Conservation (phyloP, 2,797 vertebrate species). For the Basileuterus tristriatus region DNA sequence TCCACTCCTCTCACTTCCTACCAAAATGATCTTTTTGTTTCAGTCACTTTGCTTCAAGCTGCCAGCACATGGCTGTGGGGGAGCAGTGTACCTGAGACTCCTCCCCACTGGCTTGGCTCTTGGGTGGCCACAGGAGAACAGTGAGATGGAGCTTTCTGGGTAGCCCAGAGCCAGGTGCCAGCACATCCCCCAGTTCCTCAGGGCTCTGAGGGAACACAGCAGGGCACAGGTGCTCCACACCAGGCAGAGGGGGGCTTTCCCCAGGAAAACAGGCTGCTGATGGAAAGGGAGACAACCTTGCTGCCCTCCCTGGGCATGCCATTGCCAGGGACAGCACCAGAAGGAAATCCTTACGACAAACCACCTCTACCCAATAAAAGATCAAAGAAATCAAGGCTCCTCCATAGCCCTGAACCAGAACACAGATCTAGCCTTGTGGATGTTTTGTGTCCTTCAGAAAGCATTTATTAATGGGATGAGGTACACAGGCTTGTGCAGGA, state of each 20-base stretch:
- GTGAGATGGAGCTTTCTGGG: not conserved
- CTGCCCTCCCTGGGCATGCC: not conserved
- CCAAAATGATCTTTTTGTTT: not conserved
- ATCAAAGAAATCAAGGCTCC: not conserved
- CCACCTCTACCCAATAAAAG: not conserved
- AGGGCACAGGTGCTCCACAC: no score
- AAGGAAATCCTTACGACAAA: not conserved
- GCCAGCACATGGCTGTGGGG: fast-evolving
- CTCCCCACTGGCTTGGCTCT: not conserved
- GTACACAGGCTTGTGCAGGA: not conserved
- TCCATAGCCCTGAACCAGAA: not conserved
- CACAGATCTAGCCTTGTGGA: fast-evolving
- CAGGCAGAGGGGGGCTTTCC: not conserved
- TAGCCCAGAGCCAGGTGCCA: not conserved
- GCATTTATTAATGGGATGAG: not conserved
- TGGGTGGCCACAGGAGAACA: fast-evolving
- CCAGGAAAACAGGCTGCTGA: not conserved
- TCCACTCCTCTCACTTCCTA: not conserved
- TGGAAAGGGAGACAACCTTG: not conserved
- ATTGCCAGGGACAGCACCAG: not conserved
- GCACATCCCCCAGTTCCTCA: fast-evolving
- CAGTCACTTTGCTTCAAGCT: not conserved
- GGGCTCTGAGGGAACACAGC: not conserved
- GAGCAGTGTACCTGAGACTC: fast-evolving
- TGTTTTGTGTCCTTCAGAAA: not conserved